Conservation (phyloP, 1,140 invertebrate species). For the Vollenhovia emeryi region DNA sequence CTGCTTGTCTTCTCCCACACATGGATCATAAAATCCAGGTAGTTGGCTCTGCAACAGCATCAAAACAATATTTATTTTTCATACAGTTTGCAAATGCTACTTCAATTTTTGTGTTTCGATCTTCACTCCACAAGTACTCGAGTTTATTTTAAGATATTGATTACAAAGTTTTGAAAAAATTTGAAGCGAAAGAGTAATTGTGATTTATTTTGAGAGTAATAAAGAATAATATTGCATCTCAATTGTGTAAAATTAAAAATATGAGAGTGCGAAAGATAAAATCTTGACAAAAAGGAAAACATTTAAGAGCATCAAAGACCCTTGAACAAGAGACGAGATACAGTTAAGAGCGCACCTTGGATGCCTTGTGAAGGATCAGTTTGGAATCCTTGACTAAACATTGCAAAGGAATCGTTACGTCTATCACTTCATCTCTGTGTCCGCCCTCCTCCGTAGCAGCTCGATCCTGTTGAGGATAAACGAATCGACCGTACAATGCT, state of each 20-base stretch:
- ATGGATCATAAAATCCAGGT: constrained; percentile 98
- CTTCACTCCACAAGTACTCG: neutral
- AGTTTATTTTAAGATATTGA: neutral
- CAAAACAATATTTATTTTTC: too few species aligned
- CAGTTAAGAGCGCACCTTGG: constrained; percentile 91
- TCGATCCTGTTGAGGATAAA: constrained; percentile 79
- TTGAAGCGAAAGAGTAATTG: too few species aligned
- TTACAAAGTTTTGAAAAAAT: neutral
- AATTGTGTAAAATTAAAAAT: neutral
- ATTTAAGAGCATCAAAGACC: neutral
- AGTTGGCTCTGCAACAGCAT: constrained; percentile 92
- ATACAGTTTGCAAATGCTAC: constrained; percentile 28
- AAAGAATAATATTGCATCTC: neutral
- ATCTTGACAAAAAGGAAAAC: neutral
- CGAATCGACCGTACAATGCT: constrained; percentile 93
- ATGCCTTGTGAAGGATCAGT: constrained; percentile 93
- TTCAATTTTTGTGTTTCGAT: neutral
- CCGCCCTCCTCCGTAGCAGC: constrained; percentile 75
- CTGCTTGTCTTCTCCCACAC: constrained; percentile 96
- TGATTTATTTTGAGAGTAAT: neutral
- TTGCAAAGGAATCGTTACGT: constrained; percentile 97
- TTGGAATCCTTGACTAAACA: constrained; percentile 96
- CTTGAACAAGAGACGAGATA: neutral
- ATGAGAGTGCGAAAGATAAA: neutral
- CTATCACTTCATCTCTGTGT: constrained; percentile 89